These are phyloP conservation scores for Cylindroiulus punctatus DNA, from an alignment of 2,888 invertebrate genomes.

Conservation along the genomic window DNA sequence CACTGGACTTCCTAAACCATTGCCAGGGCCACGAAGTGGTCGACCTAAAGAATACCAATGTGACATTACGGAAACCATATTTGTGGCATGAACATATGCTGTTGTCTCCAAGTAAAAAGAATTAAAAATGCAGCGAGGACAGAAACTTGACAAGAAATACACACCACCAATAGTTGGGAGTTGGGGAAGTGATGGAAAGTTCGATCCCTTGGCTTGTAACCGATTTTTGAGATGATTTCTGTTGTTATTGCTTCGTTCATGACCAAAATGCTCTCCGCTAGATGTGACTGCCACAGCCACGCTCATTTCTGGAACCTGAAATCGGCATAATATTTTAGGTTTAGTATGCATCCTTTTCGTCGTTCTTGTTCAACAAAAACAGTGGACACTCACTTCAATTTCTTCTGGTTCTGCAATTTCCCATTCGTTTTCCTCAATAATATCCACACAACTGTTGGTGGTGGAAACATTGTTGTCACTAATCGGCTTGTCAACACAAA, in stretches of 20 bases:
- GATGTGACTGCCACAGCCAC: constrained; percentile 55
- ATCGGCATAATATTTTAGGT: not conserved
- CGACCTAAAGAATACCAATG: constrained; percentile 50
- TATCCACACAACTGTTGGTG: constrained; percentile 63
- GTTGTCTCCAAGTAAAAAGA: too few species aligned
- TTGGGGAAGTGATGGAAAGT: constrained; percentile 67
- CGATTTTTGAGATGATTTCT: constrained; percentile 73
- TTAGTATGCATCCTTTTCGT: not conserved
- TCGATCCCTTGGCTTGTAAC: constrained; percentile 71
- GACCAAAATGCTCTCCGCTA: constrained; percentile 56
- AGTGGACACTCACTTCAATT: constrained; percentile 58
- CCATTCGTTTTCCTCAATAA: constrained; percentile 60
- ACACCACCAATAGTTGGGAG: constrained; percentile 63
- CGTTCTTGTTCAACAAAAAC: not conserved
- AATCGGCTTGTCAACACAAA: constrained; percentile 67
- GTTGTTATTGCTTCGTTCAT: constrained; percentile 61
- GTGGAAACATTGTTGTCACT: constrained; percentile 69
- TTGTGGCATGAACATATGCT: not conserved
- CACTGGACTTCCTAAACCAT: constrained; percentile 49
- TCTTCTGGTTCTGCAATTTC: constrained; percentile 60
- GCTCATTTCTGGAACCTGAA: constrained; percentile 58
- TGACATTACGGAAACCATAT: not conserved
- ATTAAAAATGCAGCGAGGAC: not conserved
- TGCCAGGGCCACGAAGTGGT: constrained; percentile 43
- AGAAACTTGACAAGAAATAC: not conserved